Percentiles rank a stretch among this genome's conserved stretches.
phyloP scores from a whole-genome alignment of 2,888 invertebrate species.

The Chalcosyrphus nemorum region DNA sequence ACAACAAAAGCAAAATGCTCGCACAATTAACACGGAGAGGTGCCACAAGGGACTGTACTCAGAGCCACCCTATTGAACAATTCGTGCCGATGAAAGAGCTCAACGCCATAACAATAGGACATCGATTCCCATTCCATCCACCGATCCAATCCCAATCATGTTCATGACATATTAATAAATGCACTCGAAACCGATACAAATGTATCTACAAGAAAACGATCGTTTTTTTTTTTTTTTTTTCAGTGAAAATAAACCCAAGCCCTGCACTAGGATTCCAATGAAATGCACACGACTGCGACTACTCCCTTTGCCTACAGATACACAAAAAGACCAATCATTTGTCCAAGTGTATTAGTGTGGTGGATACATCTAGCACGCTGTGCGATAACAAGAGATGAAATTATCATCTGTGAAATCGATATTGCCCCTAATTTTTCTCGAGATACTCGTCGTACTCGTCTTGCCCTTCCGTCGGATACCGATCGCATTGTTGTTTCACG shows the following conservation, averaged over 20 bases:
- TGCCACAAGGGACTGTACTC: conserved; percentile 66
- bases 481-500: conserved; percentile 11
- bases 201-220: conserved; percentile 1
- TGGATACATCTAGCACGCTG: conserved; percentile 59
- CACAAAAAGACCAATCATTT: conserved; percentile 45
- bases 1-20: conserved; percentile 60
- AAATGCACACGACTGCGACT: conserved; percentile 30
- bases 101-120: conserved; percentile 71
- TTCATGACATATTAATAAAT: conserved; percentile 71
- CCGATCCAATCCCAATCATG: conserved; percentile 64
- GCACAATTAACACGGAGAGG: conserved; percentile 68
- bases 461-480: background rate
- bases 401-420: conserved; percentile 73
- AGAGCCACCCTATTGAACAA: conserved; percentile 59
- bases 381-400: conserved; percentile 69
- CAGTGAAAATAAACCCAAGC: conserved; percentile 5
- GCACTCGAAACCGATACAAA: conserved; percentile 17
- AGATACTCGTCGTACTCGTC: conserved; percentile 1
- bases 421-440: conserved; percentile 68
- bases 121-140: conserved; percentile 67
- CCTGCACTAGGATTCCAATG: conserved; percentile 37
- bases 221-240: background rate
- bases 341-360: conserved; percentile 6
- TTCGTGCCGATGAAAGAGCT: conserved; percentile 56
- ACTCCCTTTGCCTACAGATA: background rate